Base-by-base conservation (phyloP, 2,113 vertebrate species). In the Conger conger region DNA sequence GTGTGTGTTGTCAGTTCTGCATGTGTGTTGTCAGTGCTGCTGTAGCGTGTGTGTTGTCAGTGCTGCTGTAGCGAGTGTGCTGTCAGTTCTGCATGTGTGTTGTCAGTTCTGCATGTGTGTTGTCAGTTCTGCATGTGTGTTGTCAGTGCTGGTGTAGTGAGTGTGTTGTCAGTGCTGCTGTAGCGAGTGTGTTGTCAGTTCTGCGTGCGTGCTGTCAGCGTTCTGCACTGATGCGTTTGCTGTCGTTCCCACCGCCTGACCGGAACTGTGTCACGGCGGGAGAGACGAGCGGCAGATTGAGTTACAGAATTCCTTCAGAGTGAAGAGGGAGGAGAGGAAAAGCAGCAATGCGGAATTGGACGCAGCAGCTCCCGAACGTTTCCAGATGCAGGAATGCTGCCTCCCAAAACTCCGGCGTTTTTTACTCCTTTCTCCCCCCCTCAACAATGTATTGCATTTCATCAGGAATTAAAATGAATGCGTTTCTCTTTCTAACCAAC, bases 301-400 rank as follows among this genome's bases (percentile, higher is more conserved):
- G 80, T 94, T 91, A 88, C 89, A 87, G 86, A 91, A 86, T 90
- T 92, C 87, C 89, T 92, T 86, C 91, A 1, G 16, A 0, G 84
- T 85, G 88, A 89, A 88, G 88, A 87, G 88, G 87, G 76, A 76
- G 86, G 85, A 85, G 81, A 87, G 82, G 50, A 81, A 37, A 82
- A 84, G 84, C 57, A 89, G 83, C 83, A 85, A 87, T 88, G 83
- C 79, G 82, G 85, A 88, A 57, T 23, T 78, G 84, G 80, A 87
- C 87, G 81, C 90, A 89, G 87, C 87, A 92, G 86, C 88, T 86
- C 88, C 86, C 91, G 92, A 95, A 87, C 90, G 89, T 86, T 92
- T 95, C 94, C 94, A 94, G 92, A 94, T 94, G 94, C 91, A 91
- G 90, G 86, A 86, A 88, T 93, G 89, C 54, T 92, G 84, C 83